Percentiles rank a stretch among this genome's conserved stretches.
Conservation (phyloP, 2,113 vertebrate species). For the Nesoenas mayeri region DNA sequence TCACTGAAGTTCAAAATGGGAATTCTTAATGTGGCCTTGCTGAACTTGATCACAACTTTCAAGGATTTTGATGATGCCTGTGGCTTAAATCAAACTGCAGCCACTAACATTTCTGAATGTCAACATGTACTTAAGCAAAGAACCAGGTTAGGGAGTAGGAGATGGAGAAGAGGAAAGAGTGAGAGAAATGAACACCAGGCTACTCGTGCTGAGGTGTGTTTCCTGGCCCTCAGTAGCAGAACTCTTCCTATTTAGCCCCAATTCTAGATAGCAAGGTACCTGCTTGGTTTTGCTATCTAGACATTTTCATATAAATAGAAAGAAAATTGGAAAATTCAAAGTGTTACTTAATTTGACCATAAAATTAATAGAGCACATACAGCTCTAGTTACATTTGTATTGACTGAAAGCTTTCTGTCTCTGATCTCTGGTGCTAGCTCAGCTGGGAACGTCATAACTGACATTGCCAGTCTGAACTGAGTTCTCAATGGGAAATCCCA, state of each 20-base stretch:
- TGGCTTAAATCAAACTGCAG: neutral
- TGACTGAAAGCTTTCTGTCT: neutral
- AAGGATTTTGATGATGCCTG: neutral
- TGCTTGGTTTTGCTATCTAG: neutral
- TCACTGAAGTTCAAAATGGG: neutral
- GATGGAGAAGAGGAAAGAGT: neutral
- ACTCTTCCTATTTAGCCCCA: neutral
- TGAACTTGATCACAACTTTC: neutral
- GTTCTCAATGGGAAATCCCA: neutral
- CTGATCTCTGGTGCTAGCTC: neutral
- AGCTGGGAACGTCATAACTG: neutral
- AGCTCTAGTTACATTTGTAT: neutral
- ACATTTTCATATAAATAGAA: neutral
- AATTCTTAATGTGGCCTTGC: neutral
- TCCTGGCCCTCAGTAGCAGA: neutral
- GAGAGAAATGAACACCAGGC: neutral
- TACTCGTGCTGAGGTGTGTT: neutral
- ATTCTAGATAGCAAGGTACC: neutral
- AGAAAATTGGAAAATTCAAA: neutral
- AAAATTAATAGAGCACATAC: neutral
- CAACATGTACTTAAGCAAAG: neutral
- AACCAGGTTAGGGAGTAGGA: fast-evolving
- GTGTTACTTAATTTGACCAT: neutral
- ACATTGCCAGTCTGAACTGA: neutral
- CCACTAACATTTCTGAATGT: neutral